phyloP scores from a whole-genome alignment of 2,113 vertebrate species.

The Monopterus albus region DNA sequence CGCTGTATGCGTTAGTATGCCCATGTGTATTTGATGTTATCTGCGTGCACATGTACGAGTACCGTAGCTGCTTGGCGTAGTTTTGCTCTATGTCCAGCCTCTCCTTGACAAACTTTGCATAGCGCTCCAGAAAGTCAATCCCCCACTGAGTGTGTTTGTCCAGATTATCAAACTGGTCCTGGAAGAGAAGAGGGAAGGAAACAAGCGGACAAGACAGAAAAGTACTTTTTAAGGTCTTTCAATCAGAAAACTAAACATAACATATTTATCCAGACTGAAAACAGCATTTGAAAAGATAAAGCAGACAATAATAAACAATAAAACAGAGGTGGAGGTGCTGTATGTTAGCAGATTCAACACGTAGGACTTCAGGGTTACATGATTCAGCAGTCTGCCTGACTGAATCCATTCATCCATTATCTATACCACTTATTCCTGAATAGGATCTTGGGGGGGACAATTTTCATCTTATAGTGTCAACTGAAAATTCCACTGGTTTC shows the following conservation, averaged over 20 bases:
- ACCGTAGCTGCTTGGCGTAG: slow-evolving; percentile 98
- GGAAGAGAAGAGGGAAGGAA: slow-evolving; percentile 34
- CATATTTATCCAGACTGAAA: too few species aligned
- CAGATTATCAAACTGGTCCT: slow-evolving; percentile 99
- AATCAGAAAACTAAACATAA: too few species aligned
- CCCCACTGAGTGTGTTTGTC: slow-evolving; percentile 99
- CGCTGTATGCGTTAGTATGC: not conserved
- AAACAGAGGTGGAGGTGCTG: too few species aligned
- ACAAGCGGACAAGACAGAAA: not conserved
- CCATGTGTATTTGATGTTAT: not conserved
- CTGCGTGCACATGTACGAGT: slow-evolving; percentile 45
- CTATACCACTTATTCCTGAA: too few species aligned
- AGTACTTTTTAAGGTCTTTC: too few species aligned
- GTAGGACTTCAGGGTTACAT: too few species aligned
- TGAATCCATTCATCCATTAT: too few species aligned
- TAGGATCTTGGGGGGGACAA: too few species aligned
- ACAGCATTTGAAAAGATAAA: not conserved
- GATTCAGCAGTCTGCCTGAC: too few species aligned
- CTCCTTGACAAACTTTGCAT: slow-evolving; percentile 98
- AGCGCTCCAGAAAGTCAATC: slow-evolving; percentile 98
- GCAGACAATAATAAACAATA: not conserved
- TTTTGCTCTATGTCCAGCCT: slow-evolving; percentile 97
- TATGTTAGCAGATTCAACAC: too few species aligned
- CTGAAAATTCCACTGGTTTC: too few species aligned
- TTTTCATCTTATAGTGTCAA: too few species aligned